Evolutionary conservation across 2,113 vertebrate species (phyloP), one percentile per base, ranked within the genome.

Genomic region (Macquaria ambigua): DNA sequence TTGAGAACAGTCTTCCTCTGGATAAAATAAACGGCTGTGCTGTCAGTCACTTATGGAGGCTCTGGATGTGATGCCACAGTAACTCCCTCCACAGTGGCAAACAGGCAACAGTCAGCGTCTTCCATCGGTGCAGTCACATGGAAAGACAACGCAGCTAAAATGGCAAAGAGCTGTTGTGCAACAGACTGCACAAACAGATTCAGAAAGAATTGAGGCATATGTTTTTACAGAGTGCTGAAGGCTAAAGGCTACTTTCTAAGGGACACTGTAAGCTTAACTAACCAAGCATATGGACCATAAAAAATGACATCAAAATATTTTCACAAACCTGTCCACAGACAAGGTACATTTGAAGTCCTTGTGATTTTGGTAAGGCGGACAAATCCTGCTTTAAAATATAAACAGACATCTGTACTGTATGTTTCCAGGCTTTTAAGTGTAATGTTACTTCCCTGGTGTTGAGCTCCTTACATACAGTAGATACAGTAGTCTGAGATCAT

Each of bases 71-170:
- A 31, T 64, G 31, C 59, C 8, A 14, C 21, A 25, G 43, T 79
- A 16, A 21, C 15, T n/a, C 66, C 39, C 28, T 20, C 37, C 16
- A 16, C 15, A 3, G 48, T 5, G 16, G 82, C 31, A 67, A 84
- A 43, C 41, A 50, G 73, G 62, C 62, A 68, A 59, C 52, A 59
- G 61, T 79, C 61, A 61, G 46, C 79, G 48, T 48, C 21, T 78
- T 82, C 23, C 52, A 20, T 41, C 5, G 31, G 20, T 66, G 64
- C 76, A 64, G 56, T 87, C 58, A 66, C 28, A 61, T 64, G 64
- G 55, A 70, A 68, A 23, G 4, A 69, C 75, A 68, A 50, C 25
- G 52, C 20, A 16, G 48, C 74, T 39, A 18, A 53, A 75, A 61
- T 21, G 67, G 67, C 67, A 69, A 50, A 71, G 16, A 48, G 58